Base-by-base conservation (phyloP, 2,113 vertebrate species). In the Podarcis muralis region DNA sequence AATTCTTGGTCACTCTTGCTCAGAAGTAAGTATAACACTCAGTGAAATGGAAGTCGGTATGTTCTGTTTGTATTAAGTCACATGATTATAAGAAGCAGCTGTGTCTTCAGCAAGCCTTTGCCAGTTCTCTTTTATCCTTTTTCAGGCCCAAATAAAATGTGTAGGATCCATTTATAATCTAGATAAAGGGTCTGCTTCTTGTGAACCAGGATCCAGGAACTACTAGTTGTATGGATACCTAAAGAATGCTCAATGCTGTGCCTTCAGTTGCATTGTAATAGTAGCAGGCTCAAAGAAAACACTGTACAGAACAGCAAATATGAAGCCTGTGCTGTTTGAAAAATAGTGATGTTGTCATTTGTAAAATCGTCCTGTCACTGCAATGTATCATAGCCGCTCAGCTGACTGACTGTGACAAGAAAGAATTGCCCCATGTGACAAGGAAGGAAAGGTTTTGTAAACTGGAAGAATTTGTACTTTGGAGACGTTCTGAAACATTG, bases 1-100 rank as follows among this genome's bases (percentile, higher is more conserved):
- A 99, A 95, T 99, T 99, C 95, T 97, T 99, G 71, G 98, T 99
- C 66, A 99, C 98, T 43, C 96, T 99, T 93, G 99, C 99, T 93
- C 99, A 99, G 90, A 99, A 99, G 99, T 99, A 95, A 98, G 99
- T 98, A 9, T 77, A 68, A 68, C 18, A 32, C 18, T 37, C 83
- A 74, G n/a, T 27, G 43, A 40, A 76, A 18, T 72, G 76, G 32
- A 71, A 48, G 16, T 37, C 27, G 7, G 43, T 80, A 40, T 8
- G 6, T 20, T 68, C 27, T 78, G 65, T 32, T 53, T 30, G 11
- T 53, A 32, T 53, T 66, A 68, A 8, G 62, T 69, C 78, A 57
- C 7, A 12, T 6, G 2, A 4, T 57, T 53, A 66, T 71, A 27
- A 71, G n/a, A 18, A 27, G 32, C 43, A 57, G 25, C 15, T 48